These are phyloP conservation scores for Syngnathus typhle DNA, from an alignment of 2,113 vertebrate genomes.

Conservation along the genomic window DNA sequence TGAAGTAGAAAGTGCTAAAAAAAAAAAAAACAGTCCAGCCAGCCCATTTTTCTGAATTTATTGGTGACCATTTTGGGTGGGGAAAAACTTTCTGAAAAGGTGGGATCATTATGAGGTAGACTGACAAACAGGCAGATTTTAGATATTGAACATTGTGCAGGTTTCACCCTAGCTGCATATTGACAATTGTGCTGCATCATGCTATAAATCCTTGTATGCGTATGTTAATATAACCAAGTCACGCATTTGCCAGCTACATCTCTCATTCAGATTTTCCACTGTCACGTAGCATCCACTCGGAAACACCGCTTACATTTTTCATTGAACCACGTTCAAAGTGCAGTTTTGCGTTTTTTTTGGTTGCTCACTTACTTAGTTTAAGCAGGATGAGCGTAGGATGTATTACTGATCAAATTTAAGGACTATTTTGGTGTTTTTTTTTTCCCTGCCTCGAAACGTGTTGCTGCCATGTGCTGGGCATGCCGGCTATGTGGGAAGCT, in stretches of 20 bases:
- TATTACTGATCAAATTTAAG: too few species aligned
- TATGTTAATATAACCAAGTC: too few species aligned
- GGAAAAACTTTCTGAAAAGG: neutral
- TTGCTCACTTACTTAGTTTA: too few species aligned
- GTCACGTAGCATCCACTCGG: too few species aligned
- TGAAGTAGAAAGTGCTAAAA: neutral
- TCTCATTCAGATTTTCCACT: too few species aligned
- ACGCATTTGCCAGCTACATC: too few species aligned
- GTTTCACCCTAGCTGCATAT: neutral
- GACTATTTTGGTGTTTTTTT: neutral
- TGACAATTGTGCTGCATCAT: neutral
- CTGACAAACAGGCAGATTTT: neutral
- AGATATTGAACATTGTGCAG: neutral
- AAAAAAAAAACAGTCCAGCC: neutral
- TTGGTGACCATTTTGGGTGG: neutral
- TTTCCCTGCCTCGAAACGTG: neutral
- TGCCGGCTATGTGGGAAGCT: constrained; percentile 2
- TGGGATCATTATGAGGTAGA: neutral
- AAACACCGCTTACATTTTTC: neutral
- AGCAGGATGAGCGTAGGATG: too few species aligned
- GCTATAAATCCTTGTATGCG: too few species aligned
- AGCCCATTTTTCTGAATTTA: neutral
- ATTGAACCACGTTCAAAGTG: neutral
- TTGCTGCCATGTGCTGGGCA: neutral
- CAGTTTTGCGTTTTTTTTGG: too few species aligned